A percentile compares a stretch with the other conserved stretches of the same genome.
These are phyloP conservation scores for Plebejus argus DNA, from an alignment of 2,888 invertebrate species.

Conservation along the genomic window DNA sequence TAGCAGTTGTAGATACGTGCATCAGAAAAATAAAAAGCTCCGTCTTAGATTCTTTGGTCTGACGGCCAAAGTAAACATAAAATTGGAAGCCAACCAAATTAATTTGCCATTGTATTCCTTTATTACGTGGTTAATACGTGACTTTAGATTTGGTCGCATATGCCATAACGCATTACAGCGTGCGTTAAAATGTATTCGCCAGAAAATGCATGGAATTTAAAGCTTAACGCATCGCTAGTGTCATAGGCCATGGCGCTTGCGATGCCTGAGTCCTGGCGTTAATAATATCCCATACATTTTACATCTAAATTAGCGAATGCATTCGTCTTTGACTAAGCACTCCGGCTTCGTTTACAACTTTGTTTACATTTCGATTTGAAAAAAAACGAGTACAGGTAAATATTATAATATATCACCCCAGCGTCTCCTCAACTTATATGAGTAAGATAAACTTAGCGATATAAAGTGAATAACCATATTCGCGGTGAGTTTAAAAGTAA, in stretches of 20 bases:
- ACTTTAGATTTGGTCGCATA: too few species aligned
- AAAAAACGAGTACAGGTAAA: background rate
- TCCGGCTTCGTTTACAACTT: too few species aligned
- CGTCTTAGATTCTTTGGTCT: background rate
- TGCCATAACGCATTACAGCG: too few species aligned
- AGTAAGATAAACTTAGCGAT: background rate
- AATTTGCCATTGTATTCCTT: background rate
- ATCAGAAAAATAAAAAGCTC: background rate
- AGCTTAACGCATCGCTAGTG: too few species aligned
- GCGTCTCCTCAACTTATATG: background rate
- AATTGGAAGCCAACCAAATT: background rate
- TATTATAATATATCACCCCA: background rate
- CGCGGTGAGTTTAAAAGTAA: background rate
- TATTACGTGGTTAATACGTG: background rate
- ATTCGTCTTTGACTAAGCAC: too few species aligned
- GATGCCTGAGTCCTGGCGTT: background rate
- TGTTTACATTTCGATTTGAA: background rate
- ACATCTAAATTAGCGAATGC: too few species aligned
- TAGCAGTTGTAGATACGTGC: background rate
- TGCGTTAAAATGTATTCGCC: too few species aligned
- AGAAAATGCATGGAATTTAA: too few species aligned
- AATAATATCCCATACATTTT: background rate
- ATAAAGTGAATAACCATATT: conserved; percentile 2
- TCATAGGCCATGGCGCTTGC: too few species aligned
- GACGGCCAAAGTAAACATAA: background rate